Base-by-base conservation (phyloP, 2,888 invertebrate genomes). In the Dolomedes plantarius region DNA sequence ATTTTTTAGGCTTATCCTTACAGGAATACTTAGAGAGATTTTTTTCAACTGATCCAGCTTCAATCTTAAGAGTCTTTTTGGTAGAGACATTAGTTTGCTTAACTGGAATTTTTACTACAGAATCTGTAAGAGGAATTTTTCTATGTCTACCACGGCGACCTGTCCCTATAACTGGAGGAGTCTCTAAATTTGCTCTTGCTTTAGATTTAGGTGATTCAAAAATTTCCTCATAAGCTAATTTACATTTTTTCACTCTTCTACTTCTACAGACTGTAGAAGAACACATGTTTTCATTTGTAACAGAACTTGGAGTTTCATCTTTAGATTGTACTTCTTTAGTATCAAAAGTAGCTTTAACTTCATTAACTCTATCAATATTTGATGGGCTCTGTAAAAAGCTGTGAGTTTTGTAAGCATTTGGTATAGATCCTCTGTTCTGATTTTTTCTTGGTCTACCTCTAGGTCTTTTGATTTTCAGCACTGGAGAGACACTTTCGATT, bases 1-100 rank as follows among this genome's bases (percentile, higher is more conserved):
- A 67, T 29, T 81, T 81, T 9, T 41, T 29, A 19, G 75, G 82
- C 27, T 76, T 50, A 31, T 82, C 75, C 65, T 65, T 76, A 6
- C 75, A 81, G 13, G 74, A 62, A 28, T 27, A 32, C 29, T 74
- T 81, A 11, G 19, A 32, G 1, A 19, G 32, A 6, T 27, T 32
- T n/a, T 69, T 23, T 19, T 36, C 13, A 19, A 56, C 16, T 23
- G 11, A 2, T 23, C 56, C 23, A 16, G 23, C 1, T 56, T 56
- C 23, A 16, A 16, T 16, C 23, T 56, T 23, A n/a, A n/a, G n/a
- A n/a, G n/a, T n/a, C 3, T 6, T 1, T 36, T 5, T 9, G 7
- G 7, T n/a, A 23, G n/a, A 19, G 3, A 11, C 3, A 23, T 23
- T 1, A 6, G 19, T 56, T 1, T 19, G 5, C n/a, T 56, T 11